phyloP scores from a whole-genome alignment of 2,113 vertebrate species.

The Neofelis nebulosa region DNA sequence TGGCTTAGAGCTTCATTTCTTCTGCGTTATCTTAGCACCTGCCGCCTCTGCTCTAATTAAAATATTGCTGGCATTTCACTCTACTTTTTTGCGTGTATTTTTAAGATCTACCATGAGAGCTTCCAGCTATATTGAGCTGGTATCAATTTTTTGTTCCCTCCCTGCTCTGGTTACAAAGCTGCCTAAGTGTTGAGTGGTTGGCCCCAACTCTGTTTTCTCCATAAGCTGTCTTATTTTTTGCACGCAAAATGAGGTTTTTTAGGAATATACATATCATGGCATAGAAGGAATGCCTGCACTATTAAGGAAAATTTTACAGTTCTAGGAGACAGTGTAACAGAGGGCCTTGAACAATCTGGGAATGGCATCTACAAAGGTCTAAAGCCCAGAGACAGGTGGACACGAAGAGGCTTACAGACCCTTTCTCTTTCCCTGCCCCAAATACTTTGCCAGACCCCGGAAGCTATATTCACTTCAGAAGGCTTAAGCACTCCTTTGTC shows the following conservation, averaged over 20 bases:
- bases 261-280: neutral
- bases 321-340: neutral
- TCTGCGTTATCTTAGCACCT: neutral
- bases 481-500: neutral
- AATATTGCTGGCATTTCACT: neutral
- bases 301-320: neutral
- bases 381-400: neutral
- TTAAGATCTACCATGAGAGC: neutral
- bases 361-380: neutral
- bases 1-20: neutral
- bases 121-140: neutral
- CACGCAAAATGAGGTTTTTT: neutral
- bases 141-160: neutral
- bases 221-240: neutral
- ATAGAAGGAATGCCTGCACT: neutral
- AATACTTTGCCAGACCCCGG: neutral
- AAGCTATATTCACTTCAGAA: neutral
- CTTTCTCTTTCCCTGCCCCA: neutral
- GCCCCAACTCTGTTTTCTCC: neutral
- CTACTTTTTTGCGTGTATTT: neutral
- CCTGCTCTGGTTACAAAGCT: neutral
- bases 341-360: neutral
- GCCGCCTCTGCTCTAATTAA: neutral
- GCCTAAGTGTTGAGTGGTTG: neutral
- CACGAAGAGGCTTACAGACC: neutral